Evolutionary conservation across 2,113 vertebrate species (phyloP).

Genomic region (Varanus salvator): DNA sequence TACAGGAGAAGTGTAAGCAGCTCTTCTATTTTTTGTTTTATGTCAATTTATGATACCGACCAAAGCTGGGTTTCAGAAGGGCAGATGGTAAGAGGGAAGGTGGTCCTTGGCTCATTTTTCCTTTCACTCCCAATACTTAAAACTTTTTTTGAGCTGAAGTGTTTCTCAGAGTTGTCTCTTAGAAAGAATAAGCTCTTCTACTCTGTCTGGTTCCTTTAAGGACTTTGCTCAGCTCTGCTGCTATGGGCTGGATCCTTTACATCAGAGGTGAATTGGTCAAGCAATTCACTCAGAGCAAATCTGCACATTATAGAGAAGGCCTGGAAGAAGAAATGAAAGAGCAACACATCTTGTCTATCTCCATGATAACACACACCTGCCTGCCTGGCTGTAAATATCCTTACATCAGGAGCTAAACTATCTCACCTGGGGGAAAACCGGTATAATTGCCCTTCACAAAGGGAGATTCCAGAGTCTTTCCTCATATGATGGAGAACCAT

Average conservation of each 20-base stretch:
- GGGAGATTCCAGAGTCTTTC: not conserved
- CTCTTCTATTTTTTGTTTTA: not conserved
- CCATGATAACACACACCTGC: not conserved
- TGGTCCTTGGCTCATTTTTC: not conserved
- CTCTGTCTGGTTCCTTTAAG: not conserved
- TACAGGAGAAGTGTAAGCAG: conserved; percentile 96
- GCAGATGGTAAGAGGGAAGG: not conserved
- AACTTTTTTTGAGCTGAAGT: not conserved
- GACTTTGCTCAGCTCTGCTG: not conserved
- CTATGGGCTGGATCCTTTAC: not conserved
- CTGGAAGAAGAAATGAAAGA: not conserved
- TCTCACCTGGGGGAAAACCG: not conserved
- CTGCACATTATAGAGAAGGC: not conserved
- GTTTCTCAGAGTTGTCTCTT: not conserved
- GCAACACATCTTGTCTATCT: not conserved
- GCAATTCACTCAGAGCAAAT: not conserved
- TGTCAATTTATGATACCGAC: not conserved
- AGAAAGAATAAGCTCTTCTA: not conserved
- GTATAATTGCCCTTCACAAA: not conserved
- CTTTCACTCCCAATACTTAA: not conserved
- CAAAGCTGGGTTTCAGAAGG: not conserved
- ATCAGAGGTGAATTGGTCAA: not conserved
- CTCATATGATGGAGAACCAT: not conserved
- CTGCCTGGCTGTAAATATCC: not conserved
- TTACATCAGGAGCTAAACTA: not conserved